phyloP scores from a whole-genome alignment of 2,888 invertebrate species.

The Drosophila nigricruria region DNA sequence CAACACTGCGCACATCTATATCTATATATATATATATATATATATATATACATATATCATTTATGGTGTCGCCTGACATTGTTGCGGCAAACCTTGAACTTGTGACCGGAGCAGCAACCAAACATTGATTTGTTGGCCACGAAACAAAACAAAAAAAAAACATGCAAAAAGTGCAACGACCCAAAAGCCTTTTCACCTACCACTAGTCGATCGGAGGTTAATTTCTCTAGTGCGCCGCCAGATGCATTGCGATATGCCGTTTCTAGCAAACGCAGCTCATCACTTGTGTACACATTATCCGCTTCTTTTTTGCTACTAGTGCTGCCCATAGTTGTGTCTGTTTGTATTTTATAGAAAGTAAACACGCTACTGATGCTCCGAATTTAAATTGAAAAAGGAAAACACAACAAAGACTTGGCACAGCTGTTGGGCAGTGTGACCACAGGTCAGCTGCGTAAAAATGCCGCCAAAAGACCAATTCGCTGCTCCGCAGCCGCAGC shows the following conservation, averaged over 20 bases:
- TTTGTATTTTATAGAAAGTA: slow-evolving; percentile 35
- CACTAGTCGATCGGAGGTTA: slow-evolving; percentile 77
- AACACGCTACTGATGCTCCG: slow-evolving; percentile 49
- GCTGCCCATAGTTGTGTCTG: slow-evolving; percentile 57
- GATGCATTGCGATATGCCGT: slow-evolving; percentile 72
- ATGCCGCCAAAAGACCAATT: slow-evolving; percentile 3
- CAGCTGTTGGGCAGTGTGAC: slow-evolving; percentile 54
- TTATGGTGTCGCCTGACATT: slow-evolving; percentile 43
- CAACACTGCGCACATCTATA: too few species aligned
- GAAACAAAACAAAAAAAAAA: too few species aligned
- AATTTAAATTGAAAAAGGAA: slow-evolving; percentile 41
- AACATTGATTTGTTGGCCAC: slow-evolving; percentile 66
- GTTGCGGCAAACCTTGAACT: slow-evolving; percentile 65
- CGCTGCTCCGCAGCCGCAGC: slow-evolving; percentile 1
- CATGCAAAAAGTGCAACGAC: slow-evolving; percentile 49
- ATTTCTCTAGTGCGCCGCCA: slow-evolving; percentile 75
- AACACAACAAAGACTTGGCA: slow-evolving; percentile 46
- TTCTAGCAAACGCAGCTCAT: slow-evolving; percentile 78
- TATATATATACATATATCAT: slow-evolving; percentile 1
- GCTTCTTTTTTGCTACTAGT: slow-evolving; percentile 61
- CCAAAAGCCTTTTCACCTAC: slow-evolving; percentile 54
- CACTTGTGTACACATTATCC: slow-evolving; percentile 72
- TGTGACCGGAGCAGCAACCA: slow-evolving; percentile 51
- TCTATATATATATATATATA: too few species aligned
- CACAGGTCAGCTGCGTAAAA: not conserved